phyloP scores from a whole-genome alignment of 2,797 vertebrate species.

The Rhinatrema bivittatum region DNA sequence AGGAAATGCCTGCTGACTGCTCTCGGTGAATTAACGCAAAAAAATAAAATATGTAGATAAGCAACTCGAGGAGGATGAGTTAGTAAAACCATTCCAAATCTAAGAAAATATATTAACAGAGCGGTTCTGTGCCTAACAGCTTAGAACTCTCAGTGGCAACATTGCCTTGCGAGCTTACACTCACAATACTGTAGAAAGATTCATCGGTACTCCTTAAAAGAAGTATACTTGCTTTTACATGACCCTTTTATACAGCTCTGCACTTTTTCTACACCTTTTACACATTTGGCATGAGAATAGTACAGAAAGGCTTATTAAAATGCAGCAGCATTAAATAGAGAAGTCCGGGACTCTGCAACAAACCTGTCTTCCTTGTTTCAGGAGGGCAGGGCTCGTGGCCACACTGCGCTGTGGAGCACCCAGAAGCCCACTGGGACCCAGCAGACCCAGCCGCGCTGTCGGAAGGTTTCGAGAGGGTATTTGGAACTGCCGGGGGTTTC shows the following conservation, averaged over 20 bases:
- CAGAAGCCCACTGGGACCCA: constrained; percentile 77
- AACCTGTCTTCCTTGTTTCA: constrained; percentile 93
- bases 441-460: constrained; percentile 75
- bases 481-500: constrained; percentile 91
- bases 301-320: no score
- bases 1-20: constrained; percentile 63
- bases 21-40: constrained; percentile 38
- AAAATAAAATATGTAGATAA: not conserved
- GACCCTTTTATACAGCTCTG: no score
- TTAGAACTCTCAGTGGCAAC: no score
- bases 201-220: no score
- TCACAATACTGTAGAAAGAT: no score
- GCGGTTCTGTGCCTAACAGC: not conserved
- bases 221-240: no score
- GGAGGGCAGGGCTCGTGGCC: constrained; percentile 77
- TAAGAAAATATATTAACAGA: not conserved
- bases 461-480: constrained; percentile 87
- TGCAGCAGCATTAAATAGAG: no score
- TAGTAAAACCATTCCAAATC: not conserved
- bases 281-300: no score
- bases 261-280: no score
- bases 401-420: constrained; percentile 76
- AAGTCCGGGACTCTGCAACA: no score
- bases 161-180: no score
- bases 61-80: not conserved